Percentiles rank a stretch among this genome's conserved stretches.
These are phyloP conservation scores for Menidia menidia DNA, from an alignment of 2,797 vertebrate species.

Conservation along the genomic window DNA sequence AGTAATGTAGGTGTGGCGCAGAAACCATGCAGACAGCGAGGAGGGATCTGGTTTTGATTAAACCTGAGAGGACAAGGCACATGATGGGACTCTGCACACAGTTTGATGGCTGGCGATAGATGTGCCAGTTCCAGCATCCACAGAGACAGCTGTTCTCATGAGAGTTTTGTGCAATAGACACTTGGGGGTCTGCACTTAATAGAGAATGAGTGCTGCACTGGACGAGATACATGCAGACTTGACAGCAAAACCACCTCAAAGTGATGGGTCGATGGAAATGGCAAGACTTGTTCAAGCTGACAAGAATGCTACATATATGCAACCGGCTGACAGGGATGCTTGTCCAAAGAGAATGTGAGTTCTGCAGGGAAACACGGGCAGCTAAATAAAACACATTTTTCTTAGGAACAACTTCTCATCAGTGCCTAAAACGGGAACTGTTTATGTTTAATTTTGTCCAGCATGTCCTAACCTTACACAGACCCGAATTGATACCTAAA, in stretches of 20 bases:
- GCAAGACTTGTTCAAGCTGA: slow-evolving; percentile 2
- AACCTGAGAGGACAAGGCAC: slow-evolving; percentile 45
- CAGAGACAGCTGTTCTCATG: slow-evolving; percentile 40
- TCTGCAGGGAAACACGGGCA: background rate
- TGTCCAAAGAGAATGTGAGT: slow-evolving; percentile 1
- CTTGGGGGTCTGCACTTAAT: slow-evolving; percentile 24
- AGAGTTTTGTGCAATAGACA: slow-evolving; percentile 32
- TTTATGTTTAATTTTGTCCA: too few species aligned
- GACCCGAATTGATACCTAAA: too few species aligned
- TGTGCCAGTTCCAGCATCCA: slow-evolving; percentile 39
- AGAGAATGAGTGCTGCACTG: slow-evolving; percentile 23
- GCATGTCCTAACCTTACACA: too few species aligned
- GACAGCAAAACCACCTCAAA: slow-evolving; percentile 26
- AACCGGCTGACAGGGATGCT: background rate
- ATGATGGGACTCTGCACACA: slow-evolving; percentile 35
- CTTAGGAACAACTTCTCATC: background rate
- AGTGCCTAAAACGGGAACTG: background rate
- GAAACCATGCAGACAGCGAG: slow-evolving; percentile 26
- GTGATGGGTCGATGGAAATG: slow-evolving; percentile 22
- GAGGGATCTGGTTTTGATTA: slow-evolving; percentile 49
- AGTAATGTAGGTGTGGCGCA: slow-evolving; percentile 49
- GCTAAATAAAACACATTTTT: background rate
- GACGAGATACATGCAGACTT: slow-evolving; percentile 23
- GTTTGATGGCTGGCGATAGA: slow-evolving; percentile 32
- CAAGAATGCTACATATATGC: background rate